phyloP scores from a whole-genome alignment of 2,888 invertebrate genomes.

The Tenthredo scrophulariae region DNA sequence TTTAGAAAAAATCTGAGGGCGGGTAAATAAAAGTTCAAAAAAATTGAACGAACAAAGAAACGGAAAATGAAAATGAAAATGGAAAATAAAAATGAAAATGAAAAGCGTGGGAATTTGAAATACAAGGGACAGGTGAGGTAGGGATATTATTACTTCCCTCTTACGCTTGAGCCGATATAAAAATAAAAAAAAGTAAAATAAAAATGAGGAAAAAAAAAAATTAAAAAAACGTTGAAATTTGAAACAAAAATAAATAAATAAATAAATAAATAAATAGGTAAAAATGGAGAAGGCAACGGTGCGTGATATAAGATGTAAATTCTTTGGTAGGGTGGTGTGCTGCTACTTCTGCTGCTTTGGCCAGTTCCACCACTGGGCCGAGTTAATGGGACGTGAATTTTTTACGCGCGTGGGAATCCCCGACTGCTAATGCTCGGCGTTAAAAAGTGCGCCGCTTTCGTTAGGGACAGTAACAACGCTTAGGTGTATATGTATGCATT shows the following conservation, averaged over 20 bases:
- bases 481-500: neutral
- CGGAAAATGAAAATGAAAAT: neutral
- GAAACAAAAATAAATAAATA: neutral
- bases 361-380: neutral
- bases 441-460: slow-evolving; percentile 18
- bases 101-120: slow-evolving; percentile 18
- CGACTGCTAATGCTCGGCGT: slow-evolving; percentile 31
- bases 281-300: neutral
- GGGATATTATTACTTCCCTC: neutral
- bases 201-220: neutral
- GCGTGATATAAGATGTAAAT: slow-evolving; percentile 34
- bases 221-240: neutral
- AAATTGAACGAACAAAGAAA: neutral
- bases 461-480: slow-evolving; percentile 28
- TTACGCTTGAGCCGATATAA: neutral
- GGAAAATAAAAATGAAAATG: neutral
- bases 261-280: neutral
- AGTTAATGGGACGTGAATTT: slow-evolving; percentile 46
- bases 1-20: neutral
- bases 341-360: neutral
- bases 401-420: slow-evolving; percentile 46
- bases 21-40: neutral
- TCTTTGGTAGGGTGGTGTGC: neutral
- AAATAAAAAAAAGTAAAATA: neutral
- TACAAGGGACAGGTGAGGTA: neutral